Evolutionary conservation across 2,888 invertebrate species (phyloP), one percentile per base, ranked within the genome.

Genomic region (Allolobophora icterica): DNA sequence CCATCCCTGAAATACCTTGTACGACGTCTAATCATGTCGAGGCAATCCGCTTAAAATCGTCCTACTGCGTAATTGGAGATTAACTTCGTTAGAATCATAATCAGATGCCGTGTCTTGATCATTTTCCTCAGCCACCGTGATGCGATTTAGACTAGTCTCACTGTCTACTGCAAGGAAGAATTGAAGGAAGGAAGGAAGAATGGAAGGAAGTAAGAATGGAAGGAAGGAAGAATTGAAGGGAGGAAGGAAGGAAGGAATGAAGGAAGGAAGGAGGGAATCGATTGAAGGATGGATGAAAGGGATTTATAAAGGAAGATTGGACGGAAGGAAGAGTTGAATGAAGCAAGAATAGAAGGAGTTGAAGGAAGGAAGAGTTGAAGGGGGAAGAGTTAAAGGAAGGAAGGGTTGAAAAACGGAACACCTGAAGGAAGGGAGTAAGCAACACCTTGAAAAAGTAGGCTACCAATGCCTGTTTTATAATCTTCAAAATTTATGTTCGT

Each of bases 1-100:
- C 52, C 71, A 8, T 71, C 4, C 45, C 52, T 52, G 21, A 24
- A n/a, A 71, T 71, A 11, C 13, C 30, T n/a, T 71, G n/a, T 71
- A 71, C 71, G 30, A 4, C 71, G n/a, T 71, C 30, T 71, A 71
- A 71, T 71, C 71, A 5, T 71, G 11, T 71, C n/a, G n/a, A 71
- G 71, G n/a, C 71, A 71, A 71, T 71, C 71, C 71, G 71, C 71
- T 71, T 71, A 71, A n/a, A 71, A 71, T n/a, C 71, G 11, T 71
- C 71, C 8, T 30, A 8, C 30, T 30, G 71, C n/a, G n/a, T 71
- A 71, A 71, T 71, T 71, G 71, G n/a, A 71, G n/a, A 71, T 71
- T n/a, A 11, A 71, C 30, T 71, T n/a, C 30, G 71, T 71, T n/a
- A 6, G 71, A 71, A n/a, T 71, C 71, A 17, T 24, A 71, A 71